A percentile compares a stretch with the other conserved stretches of the same genome.
phyloP scores from a whole-genome alignment of 2,797 vertebrate species.

The Yasuhikotakia modesta region DNA sequence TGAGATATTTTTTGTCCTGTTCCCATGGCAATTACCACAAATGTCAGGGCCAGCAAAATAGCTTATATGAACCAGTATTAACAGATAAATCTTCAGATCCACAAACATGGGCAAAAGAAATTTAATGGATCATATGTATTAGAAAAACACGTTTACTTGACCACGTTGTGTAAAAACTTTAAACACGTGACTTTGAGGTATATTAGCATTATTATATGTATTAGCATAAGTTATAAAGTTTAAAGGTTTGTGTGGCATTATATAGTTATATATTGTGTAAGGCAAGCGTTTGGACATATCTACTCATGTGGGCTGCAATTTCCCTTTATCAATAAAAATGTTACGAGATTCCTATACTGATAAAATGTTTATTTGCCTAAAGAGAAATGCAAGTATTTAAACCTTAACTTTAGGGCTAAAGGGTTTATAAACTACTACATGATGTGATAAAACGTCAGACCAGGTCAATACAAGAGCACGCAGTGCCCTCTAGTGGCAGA shows the following conservation, averaged over 20 bases:
- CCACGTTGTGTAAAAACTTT: background rate
- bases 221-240: background rate
- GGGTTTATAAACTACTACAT: too few relatives aligned
- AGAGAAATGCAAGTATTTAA: background rate
- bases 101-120: background rate
- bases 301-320: background rate
- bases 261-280: background rate
- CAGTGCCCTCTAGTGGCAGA: conserved; percentile 28
- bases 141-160: background rate
- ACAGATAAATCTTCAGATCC: background rate
- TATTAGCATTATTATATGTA: too few relatives aligned
- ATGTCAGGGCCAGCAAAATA: background rate
- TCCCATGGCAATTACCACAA: conserved; percentile 15
- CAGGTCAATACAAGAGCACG: background rate
- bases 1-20: background rate
- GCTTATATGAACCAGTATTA: background rate
- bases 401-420: too few relatives aligned
- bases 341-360: background rate
- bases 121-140: background rate
- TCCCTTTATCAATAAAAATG: too few relatives aligned
- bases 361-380: background rate
- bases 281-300: too few relatives aligned
- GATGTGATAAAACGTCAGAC: background rate
- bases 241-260: background rate
- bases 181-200: background rate